Percentiles rank a stretch among this genome's conserved stretches.
Evolutionary conservation across 2,113 vertebrate species (phyloP).

Genomic region (Ptilorrhoa leucosticta): DNA sequence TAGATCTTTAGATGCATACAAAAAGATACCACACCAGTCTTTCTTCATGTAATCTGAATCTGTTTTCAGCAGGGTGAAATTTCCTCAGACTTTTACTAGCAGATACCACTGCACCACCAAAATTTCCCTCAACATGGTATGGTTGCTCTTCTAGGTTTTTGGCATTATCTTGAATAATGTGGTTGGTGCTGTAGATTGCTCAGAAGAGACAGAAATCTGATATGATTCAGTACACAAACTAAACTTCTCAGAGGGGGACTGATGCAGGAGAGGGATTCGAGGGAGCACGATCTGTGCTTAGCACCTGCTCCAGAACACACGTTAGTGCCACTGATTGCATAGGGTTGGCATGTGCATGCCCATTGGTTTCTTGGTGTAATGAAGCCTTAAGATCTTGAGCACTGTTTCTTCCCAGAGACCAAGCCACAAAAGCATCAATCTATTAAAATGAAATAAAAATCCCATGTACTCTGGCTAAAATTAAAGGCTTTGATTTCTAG

Average conservation of each 20-base stretch:
- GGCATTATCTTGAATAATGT: neutral
- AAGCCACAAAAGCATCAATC: neutral
- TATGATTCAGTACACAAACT: neutral
- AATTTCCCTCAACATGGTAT: neutral
- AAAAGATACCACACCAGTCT: neutral
- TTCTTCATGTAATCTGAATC: neutral
- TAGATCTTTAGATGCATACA: neutral
- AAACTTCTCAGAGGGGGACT: neutral
- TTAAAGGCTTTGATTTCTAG: neutral
- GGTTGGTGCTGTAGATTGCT: neutral
- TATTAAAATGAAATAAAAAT: neutral
- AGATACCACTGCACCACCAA: neutral
- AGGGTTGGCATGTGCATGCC: fast-evolving
- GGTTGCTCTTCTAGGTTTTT: neutral
- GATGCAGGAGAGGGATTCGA: neutral
- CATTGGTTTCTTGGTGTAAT: neutral
- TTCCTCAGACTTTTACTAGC: neutral
- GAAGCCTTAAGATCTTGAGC: neutral
- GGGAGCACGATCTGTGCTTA: neutral
- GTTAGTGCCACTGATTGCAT: neutral
- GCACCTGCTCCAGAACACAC: neutral
- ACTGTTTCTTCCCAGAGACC: neutral
- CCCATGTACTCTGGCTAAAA: neutral
- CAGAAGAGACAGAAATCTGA: neutral
- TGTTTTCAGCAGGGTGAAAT: neutral